A percentile compares a stretch with the other conserved stretches of the same genome.
Conservation (phyloP, 2,888 invertebrate genomes). For the Brachyopa scutellaris region DNA sequence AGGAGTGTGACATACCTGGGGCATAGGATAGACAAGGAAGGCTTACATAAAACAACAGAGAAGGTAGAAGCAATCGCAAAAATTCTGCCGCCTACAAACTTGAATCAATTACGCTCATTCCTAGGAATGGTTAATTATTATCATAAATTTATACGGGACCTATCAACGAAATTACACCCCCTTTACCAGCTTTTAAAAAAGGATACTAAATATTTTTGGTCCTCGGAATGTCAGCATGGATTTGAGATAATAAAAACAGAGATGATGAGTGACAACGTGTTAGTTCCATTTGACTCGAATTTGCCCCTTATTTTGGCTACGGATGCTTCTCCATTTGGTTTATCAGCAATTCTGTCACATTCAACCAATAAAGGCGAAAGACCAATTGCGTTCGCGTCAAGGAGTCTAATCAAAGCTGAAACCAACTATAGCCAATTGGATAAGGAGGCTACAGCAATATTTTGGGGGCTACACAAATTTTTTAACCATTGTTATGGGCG, state of each 20-base stretch:
- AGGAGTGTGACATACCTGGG: not conserved
- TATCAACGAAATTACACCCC: constrained; percentile 33
- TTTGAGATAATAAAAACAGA: constrained; percentile 75
- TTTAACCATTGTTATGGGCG: not conserved
- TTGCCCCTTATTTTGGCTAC: too few species aligned
- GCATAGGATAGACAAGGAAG: constrained; percentile 55
- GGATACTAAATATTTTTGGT: constrained; percentile 43
- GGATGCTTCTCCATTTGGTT: constrained; percentile 38
- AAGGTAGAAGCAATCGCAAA: too few species aligned
- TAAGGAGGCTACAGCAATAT: too few species aligned
- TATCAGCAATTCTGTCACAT: constrained; percentile 12
- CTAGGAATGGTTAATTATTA: too few species aligned
- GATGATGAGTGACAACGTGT: constrained; percentile 66
- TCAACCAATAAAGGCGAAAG: too few species aligned
- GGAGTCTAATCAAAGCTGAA: too few species aligned
- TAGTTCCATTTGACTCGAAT: constrained; percentile 73
- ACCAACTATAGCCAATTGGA: too few species aligned
- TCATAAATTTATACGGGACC: constrained; percentile 27
- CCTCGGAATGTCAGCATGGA: constrained; percentile 41
- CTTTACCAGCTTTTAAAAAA: too few species aligned
- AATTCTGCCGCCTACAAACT: too few species aligned
- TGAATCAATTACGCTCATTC: too few species aligned
- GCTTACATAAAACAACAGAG: constrained; percentile 73
- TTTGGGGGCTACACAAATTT: too few species aligned
- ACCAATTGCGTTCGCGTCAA: too few species aligned